Conservation (phyloP, 2,797 vertebrate species). For the Buphagus erythrorhynchus region DNA sequence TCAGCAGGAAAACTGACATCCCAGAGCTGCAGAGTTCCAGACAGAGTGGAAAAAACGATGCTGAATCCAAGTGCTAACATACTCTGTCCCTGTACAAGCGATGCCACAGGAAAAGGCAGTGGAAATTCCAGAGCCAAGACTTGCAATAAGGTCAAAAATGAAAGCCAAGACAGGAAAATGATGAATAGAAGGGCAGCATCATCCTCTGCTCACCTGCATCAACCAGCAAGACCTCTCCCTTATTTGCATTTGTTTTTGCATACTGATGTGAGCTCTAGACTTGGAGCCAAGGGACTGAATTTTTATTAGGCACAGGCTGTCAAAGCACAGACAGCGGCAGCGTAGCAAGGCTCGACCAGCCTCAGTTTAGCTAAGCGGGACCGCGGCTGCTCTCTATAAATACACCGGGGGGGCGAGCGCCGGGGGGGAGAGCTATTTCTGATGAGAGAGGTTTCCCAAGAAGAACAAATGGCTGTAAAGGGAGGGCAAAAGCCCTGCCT, state of each 20-base stretch:
- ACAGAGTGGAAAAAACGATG: neutral
- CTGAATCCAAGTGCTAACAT: neutral
- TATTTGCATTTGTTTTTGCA: neutral
- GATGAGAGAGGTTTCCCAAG: neutral
- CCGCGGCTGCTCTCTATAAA: neutral
- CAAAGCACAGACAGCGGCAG: rapidly evolving
- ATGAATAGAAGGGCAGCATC: neutral
- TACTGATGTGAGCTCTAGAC: neutral
- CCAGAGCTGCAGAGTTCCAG: neutral
- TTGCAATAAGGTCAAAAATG: neutral
- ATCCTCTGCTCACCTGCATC: neutral
- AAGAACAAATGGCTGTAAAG: neutral
- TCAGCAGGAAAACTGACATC: neutral
- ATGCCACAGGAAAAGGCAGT: neutral
- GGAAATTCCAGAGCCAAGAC: neutral
- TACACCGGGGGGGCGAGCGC: neutral
- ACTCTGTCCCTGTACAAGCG: neutral
- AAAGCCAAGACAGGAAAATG: neutral
- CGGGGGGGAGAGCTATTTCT: neutral
- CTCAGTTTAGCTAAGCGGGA: neutral
- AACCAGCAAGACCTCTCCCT: neutral
- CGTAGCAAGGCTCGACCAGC: neutral
- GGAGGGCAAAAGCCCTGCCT: neutral
- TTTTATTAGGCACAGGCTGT: neutral
- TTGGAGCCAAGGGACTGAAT: neutral